phyloP scores from a whole-genome alignment of 2,888 invertebrate genomes.

The Drosophila birchii region DNA sequence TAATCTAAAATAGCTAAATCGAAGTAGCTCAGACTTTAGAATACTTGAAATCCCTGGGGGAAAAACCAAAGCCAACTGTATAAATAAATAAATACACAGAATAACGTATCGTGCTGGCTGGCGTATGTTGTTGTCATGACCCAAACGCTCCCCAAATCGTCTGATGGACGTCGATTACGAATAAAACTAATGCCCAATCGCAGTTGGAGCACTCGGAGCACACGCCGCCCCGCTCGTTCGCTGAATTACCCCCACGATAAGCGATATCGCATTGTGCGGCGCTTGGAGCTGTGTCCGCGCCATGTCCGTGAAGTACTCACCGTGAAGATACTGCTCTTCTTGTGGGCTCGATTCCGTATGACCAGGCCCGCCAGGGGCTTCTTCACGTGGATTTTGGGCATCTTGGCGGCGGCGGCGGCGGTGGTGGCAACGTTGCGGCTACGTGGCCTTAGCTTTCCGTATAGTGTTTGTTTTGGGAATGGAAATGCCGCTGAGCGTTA shows the following conservation, averaged over 20 bases:
- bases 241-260: slow-evolving; percentile 40
- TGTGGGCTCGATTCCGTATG: slow-evolving; percentile 93
- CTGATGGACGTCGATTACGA: slow-evolving; percentile 35
- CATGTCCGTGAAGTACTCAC: slow-evolving; percentile 72
- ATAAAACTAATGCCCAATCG: slow-evolving; percentile 37
- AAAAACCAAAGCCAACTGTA: slow-evolving; percentile 21
- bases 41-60: slow-evolving; percentile 4
- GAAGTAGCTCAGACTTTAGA: slow-evolving; percentile 1
- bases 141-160: slow-evolving; percentile 28
- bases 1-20: neutral
- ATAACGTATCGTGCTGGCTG: slow-evolving; percentile 3
- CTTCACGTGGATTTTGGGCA: slow-evolving; percentile 85
- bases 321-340: slow-evolving; percentile 95
- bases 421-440: slow-evolving; percentile 40
- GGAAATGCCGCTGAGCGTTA: slow-evolving; percentile 21
- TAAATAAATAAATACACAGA: slow-evolving; percentile 12
- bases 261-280: slow-evolving; percentile 8
- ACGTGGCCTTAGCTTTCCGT: slow-evolving; percentile 38
- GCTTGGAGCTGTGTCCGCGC: neutral
- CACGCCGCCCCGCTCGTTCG: slow-evolving; percentile 14
- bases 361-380: slow-evolving; percentile 93
- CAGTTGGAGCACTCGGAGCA: slow-evolving; percentile 21
- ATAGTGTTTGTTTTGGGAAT: slow-evolving; percentile 25
- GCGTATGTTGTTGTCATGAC: slow-evolving; percentile 9
- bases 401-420: slow-evolving; percentile 54